phyloP scores from a whole-genome alignment of 2,888 invertebrate species.

The Ochropleura plecta region DNA sequence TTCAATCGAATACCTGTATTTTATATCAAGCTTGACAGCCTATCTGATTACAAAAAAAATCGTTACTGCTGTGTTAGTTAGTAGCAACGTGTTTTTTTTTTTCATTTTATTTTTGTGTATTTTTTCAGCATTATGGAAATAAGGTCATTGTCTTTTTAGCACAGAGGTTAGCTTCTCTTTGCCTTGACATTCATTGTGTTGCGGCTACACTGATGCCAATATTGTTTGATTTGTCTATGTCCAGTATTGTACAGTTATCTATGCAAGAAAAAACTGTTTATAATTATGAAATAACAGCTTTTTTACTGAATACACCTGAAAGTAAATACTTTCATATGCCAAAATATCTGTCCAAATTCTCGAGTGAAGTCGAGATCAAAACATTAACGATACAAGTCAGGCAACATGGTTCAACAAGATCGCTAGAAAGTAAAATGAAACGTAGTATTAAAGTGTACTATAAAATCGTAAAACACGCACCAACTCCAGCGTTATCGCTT shows the following conservation, averaged over 20 bases:
- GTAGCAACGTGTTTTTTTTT: conserved; percentile 14
- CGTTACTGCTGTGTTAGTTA: not conserved
- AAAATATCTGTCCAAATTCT: not conserved
- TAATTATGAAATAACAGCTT: no score
- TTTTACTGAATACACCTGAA: no score
- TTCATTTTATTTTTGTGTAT: not conserved
- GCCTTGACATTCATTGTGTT: conserved; percentile 54
- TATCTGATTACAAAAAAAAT: not conserved
- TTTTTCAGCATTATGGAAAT: conserved; percentile 29
- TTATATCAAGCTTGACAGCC: not conserved
- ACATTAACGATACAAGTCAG: not conserved
- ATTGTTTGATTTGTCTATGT: conserved; percentile 16
- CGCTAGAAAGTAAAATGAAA: not conserved
- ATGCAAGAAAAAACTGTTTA: not conserved
- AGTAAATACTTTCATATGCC: no score
- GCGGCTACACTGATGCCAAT: not conserved
- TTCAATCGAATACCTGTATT: not conserved
- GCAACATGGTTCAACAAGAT: not conserved
- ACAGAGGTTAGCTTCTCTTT: conserved; percentile 35
- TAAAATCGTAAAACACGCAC: conserved; percentile 19
- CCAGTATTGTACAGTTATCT: not conserved
- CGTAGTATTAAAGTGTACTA: conserved; percentile 3
- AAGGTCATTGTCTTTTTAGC: conserved; percentile 57
- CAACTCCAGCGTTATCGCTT: conserved; percentile 27
- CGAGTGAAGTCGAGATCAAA: not conserved